These are phyloP conservation scores for Panulirus ornatus DNA, from an alignment of 1,140 invertebrate genomes.

Conservation along the genomic window DNA sequence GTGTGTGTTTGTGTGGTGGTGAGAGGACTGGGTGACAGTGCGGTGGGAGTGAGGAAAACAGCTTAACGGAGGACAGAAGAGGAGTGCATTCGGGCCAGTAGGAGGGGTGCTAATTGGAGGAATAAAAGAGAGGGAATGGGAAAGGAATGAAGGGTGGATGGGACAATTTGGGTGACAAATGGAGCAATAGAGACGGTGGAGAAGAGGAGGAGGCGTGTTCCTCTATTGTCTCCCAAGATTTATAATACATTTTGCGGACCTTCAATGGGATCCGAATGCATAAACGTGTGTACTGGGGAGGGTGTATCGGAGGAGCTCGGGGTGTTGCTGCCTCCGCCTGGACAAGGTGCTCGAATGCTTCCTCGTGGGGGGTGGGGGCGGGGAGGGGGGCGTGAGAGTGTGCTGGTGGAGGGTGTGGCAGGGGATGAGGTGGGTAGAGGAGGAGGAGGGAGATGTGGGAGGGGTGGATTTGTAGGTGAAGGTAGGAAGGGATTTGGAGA, in stretches of 20 bases:
- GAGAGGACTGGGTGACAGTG: too few species aligned
- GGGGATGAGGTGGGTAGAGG: not conserved
- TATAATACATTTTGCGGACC: too few species aligned
- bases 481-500: too few species aligned
- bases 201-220: not conserved
- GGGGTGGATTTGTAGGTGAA: not conserved
- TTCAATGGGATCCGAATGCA: too few species aligned
- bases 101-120: not conserved
- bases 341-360: too few species aligned
- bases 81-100: not conserved
- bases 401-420: not conserved
- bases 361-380: too few species aligned
- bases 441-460: not conserved
- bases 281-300: not conserved
- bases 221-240: too few species aligned
- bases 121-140: not conserved
- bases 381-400: not conserved
- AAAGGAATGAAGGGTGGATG: not conserved
- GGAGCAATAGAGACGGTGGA: not conserved
- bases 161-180: not conserved
- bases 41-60: constrained; percentile 7
- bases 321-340: too few species aligned
- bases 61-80: not conserved
- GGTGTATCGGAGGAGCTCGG: not conserved
- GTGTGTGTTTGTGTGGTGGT: too few species aligned